Conservation (phyloP, 2,113 vertebrate genomes). For the Camarhynchus parvulus region DNA sequence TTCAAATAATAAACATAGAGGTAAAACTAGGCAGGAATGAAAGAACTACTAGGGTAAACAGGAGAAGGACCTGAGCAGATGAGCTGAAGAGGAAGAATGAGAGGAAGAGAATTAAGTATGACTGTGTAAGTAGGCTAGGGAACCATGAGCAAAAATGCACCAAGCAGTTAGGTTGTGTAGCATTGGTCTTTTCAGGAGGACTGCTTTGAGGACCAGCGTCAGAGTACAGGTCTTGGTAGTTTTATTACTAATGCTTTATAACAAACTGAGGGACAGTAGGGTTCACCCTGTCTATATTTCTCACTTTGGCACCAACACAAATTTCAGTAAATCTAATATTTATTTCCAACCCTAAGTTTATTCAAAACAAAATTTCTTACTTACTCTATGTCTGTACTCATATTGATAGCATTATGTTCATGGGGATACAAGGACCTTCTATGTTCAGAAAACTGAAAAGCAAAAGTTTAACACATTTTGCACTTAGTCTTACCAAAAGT, state of each 20-base stretch:
- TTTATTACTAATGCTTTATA: background rate
- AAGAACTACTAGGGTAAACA: background rate
- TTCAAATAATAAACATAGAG: background rate
- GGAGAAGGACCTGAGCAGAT: background rate
- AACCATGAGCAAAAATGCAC: background rate
- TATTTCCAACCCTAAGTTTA: background rate
- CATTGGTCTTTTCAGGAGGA: background rate
- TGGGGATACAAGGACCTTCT: background rate
- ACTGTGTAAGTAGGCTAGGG: too few relatives aligned
- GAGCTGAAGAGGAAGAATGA: background rate
- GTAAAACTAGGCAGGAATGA: background rate
- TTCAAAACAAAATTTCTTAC: background rate
- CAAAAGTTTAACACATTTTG: background rate
- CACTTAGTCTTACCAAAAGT: background rate
- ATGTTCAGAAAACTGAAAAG: background rate
- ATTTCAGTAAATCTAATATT: background rate
- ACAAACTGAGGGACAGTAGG: background rate
- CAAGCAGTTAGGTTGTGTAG: too few relatives aligned
- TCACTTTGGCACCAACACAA: background rate
- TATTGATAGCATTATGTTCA: background rate
- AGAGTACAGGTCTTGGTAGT: fast-evolving
- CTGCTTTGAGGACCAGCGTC: background rate
- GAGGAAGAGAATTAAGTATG: background rate
- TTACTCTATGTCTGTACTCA: background rate
- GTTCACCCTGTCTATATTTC: fast-evolving